These are phyloP conservation scores for Pyrrhosoma nymphula DNA, from an alignment of 2,888 invertebrate genomes.

Conservation along the genomic window DNA sequence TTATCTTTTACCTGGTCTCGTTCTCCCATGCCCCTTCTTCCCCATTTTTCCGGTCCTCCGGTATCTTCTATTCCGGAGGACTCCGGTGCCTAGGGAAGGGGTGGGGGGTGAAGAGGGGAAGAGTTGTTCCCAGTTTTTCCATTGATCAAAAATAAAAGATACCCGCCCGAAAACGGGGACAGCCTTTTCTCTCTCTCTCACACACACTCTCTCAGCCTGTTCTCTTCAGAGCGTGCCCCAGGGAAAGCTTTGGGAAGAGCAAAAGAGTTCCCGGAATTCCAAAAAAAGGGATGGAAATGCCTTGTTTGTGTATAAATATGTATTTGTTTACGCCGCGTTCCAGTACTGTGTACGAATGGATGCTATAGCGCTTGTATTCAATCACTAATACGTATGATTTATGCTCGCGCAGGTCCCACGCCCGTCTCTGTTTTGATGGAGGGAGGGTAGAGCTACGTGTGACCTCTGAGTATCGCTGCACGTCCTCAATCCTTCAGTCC, in stretches of 20 bases:
- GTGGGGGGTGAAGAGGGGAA: neutral
- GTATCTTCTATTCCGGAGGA: constrained; percentile 50
- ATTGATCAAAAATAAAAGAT: constrained; percentile 19
- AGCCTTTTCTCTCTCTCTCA: neutral
- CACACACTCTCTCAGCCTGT: too few relatives aligned
- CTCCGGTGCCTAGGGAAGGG: neutral
- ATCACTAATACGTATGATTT: constrained; percentile 5
- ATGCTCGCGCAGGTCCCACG: neutral
- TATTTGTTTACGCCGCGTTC: constrained; percentile 1
- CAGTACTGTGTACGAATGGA: neutral
- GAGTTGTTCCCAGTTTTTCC: constrained; percentile 40
- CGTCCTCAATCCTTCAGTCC: neutral
- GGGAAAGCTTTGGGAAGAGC: neutral
- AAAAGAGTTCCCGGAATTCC: neutral
- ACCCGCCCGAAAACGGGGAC: neutral
- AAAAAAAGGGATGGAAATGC: neutral
- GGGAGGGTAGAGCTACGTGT: neutral
- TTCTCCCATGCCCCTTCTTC: neutral
- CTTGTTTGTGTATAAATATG: neutral
- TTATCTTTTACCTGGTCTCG: neutral
- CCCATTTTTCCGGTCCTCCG: neutral
- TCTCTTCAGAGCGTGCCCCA: neutral
- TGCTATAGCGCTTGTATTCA: neutral
- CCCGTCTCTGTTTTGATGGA: neutral
- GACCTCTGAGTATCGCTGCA: neutral